Evolutionary conservation across 2,888 invertebrate genomes (phyloP), one percentile per base, ranked within the genome.

Genomic region (Mythimna vitellina): DNA sequence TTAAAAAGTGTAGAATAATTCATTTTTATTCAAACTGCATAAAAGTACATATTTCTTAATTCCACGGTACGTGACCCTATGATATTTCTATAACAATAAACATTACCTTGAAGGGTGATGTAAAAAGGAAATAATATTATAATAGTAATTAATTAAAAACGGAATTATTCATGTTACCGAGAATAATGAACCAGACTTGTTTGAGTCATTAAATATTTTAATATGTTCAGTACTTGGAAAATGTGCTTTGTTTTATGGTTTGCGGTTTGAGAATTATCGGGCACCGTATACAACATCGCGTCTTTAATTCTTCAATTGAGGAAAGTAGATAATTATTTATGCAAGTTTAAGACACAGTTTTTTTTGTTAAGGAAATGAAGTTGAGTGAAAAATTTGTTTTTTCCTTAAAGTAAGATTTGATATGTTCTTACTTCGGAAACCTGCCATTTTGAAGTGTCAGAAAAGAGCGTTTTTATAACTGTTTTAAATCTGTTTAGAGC

Each of bases 131-230:
- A 75, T 70, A 63, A 54, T 70, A 63, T 60, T 64, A 51, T 46
- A 17, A 46, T 46, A 62, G 22, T 54, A 70, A 76, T 63, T 49
- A 49, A 76, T 76, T 76, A 54, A 70, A 46, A 76, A 60, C 38
- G 25, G 70, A 63, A 75, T 70, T 76, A 75, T 75, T 75, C 70
- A 76, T 70, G 51, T 29, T 70, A 53, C 76, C 53, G 46, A 22
- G 70, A 70, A 75, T 62, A 76, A 76, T 62, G 20, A 69, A 57
- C 70, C 75, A 63, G 46, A 29, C 17, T 57, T 62, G 29, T 63
- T 76, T 73, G 38, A 75, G 20, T 42, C 9, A 25, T 54, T 38
- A 32, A 61, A 49, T 75, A 76, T 74, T 75, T 49, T 54, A 76
- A 75, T 51, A 25, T 42, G 49, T 51, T 38, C 56, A 57, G 29